A percentile compares a stretch with the other conserved stretches of the same genome.
Evolutionary conservation across 2,113 vertebrate species (phyloP).

Genomic region (Pogona vitticeps): DNA sequence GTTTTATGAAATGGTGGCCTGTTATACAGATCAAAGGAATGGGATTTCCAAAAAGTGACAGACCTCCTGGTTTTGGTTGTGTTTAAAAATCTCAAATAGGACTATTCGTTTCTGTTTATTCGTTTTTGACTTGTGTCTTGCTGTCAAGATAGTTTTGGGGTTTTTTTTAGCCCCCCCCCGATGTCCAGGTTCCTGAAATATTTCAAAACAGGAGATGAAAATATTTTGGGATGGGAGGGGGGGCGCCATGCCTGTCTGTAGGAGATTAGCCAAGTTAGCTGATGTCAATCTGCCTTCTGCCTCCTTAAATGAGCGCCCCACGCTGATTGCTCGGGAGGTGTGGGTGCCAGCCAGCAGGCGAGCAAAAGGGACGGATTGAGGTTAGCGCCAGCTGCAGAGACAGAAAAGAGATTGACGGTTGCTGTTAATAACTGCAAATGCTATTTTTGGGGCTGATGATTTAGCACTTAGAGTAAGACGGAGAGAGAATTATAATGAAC

Average conservation of each 20-base stretch:
- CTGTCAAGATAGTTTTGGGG: background rate
- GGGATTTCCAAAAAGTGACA: no score
- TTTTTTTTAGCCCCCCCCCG: no score
- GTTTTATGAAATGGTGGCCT: background rate
- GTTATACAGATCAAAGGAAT: background rate
- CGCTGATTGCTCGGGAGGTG: background rate
- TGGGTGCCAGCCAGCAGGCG: slow-evolving; percentile 16
- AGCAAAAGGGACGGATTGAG: slow-evolving; percentile 13
- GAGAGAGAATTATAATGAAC: slow-evolving; percentile 39
- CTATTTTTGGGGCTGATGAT: slow-evolving; percentile 45
- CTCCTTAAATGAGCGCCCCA: slow-evolving; percentile 11
- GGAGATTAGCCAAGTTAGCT: fast-evolving
- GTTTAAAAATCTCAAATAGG: no score
- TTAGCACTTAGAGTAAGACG: slow-evolving; percentile 30
- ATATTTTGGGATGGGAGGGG: background rate
- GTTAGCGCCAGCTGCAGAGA: slow-evolving; percentile 21
- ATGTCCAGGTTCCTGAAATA: background rate
- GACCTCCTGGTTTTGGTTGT: no score
- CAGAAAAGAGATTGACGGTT: slow-evolving; percentile 43
- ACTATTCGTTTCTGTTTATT: no score
- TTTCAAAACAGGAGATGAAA: background rate
- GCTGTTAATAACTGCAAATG: slow-evolving; percentile 45
- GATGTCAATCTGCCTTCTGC: fast-evolving
- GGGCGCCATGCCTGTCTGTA: background rate
- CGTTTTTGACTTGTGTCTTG: no score